A percentile compares a stretch with the other conserved stretches of the same genome.
Evolutionary conservation across 2,797 vertebrate genomes (phyloP).

Genomic region (Peromyscus nudipes): DNA sequence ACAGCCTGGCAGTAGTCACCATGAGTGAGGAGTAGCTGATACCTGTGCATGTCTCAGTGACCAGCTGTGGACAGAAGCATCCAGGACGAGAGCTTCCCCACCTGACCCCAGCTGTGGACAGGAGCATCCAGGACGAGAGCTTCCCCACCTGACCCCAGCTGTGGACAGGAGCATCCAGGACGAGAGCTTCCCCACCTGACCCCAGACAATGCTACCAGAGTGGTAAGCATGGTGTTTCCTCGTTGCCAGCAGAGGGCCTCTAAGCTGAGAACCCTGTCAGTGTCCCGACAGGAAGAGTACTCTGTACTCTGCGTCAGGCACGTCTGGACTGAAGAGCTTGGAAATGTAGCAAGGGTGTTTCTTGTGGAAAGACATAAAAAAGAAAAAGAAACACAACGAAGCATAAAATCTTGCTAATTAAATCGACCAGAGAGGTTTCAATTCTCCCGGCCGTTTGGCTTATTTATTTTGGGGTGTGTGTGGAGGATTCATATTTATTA

Average conservation of each 20-base stretch:
- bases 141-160: no score
- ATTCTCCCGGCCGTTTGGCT: not conserved
- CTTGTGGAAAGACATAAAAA: not conserved
- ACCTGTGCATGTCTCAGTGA: not conserved
- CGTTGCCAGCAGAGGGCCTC: not conserved
- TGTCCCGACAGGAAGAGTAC: not conserved
- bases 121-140: no score
- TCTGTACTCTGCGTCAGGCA: not conserved
- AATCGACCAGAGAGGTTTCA: not conserved
- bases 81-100: not conserved
- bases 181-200: no score
- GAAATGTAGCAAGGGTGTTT: not conserved
- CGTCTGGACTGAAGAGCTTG: not conserved
- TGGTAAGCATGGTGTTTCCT: not conserved
- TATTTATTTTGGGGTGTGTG: not conserved
- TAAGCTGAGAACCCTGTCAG: not conserved
- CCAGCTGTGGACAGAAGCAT: not conserved
- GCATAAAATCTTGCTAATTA: constrained; percentile 1
- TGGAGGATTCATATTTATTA: not conserved
- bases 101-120: not conserved
- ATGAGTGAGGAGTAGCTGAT: not conserved
- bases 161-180: no score
- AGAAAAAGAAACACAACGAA: not conserved
- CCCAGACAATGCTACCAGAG: no score
- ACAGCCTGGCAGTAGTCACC: not conserved